Evolutionary conservation across 1,140 invertebrate genomes (phyloP).

Genomic region (Cherax quadricarinatus): DNA sequence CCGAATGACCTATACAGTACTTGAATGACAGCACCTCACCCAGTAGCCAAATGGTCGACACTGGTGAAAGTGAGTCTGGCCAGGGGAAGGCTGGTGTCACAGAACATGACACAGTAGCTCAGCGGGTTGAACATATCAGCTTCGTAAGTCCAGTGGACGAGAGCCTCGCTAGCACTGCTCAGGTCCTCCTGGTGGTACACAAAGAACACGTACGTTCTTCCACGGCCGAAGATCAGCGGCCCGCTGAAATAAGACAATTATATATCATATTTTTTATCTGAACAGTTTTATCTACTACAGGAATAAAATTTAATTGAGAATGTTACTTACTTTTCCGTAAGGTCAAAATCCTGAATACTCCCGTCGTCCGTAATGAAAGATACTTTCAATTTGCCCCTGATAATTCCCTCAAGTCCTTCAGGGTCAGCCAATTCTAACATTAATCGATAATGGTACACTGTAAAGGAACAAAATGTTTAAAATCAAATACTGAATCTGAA

Average conservation of each 20-base stretch:
- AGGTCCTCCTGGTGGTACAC: slow-evolving; percentile 62
- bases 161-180: slow-evolving; percentile 54
- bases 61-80: slow-evolving; percentile 47
- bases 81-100: slow-evolving; percentile 51
- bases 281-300: neutral
- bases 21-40: neutral
- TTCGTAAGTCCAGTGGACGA: slow-evolving; percentile 67
- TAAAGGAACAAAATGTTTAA: neutral
- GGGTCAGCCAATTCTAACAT: slow-evolving; percentile 55
- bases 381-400: slow-evolving; percentile 55
- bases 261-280: neutral
- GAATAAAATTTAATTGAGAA: neutral
- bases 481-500: too few species aligned
- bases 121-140: slow-evolving; percentile 66
- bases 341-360: slow-evolving; percentile 61
- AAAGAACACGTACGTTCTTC: slow-evolving; percentile 50
- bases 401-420: slow-evolving; percentile 17
- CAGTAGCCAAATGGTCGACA: slow-evolving; percentile 28
- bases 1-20: neutral
- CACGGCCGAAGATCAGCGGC: slow-evolving; percentile 26
- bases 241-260: slow-evolving; percentile 6
- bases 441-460: slow-evolving; percentile 62
- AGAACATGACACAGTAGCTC: slow-evolving; percentile 71
- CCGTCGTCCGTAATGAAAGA: slow-evolving; percentile 68
- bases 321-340: slow-evolving; percentile 52